These are phyloP conservation scores for Otis tarda DNA, from an alignment of 2,113 vertebrate genomes.

Conservation along the genomic window DNA sequence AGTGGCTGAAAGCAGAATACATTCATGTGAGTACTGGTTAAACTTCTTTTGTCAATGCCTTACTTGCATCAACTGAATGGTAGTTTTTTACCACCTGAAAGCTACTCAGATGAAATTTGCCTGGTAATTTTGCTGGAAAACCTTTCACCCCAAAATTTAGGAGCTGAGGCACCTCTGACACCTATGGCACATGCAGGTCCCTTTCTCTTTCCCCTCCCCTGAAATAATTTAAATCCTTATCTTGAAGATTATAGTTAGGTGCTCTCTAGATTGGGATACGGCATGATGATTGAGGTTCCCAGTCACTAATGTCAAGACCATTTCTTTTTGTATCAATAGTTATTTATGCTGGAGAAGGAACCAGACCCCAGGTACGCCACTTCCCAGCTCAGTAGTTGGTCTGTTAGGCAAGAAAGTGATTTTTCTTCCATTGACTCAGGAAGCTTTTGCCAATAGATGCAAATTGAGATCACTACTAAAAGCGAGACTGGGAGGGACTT, in stretches of 20 bases:
- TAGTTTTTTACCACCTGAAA: not conserved
- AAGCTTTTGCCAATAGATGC: not conserved
- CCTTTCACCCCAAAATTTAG: not conserved
- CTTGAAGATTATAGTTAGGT: not conserved
- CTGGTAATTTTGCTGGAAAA: not conserved
- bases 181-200: not conserved
- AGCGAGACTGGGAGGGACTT: not conserved
- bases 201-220: not conserved
- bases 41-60: not conserved
- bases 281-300: accelerated
- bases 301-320: not conserved
- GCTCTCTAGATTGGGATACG: not conserved
- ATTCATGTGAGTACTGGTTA: not conserved
- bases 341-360: not conserved
- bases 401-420: not conserved
- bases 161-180: not conserved
- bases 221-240: not conserved
- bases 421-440: not conserved
- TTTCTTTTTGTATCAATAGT: not conserved
- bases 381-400: not conserved
- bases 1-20: not conserved
- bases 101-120: not conserved
- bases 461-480: not conserved
- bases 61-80: not conserved
- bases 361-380: not conserved